Base-by-base conservation (phyloP, 2,797 vertebrate genomes). In the Diplodus puntazzo region DNA sequence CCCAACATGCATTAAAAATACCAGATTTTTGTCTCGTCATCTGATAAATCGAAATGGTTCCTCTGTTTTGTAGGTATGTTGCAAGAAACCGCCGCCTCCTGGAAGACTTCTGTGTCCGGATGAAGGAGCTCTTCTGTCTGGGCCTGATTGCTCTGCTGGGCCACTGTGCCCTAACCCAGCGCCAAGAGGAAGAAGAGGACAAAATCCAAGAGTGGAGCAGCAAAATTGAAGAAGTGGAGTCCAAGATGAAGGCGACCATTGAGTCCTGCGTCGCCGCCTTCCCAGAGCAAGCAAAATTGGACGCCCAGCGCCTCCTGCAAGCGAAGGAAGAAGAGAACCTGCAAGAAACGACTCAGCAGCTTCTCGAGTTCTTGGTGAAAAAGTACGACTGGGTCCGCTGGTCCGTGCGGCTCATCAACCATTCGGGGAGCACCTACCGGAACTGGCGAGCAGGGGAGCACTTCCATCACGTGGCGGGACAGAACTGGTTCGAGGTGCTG, bases 351-450 rank as follows among this genome's bases (percentile, higher is more conserved):
- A 69, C 85, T 9, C 83, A 90, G 81, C 86, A 88, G 64, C 80
- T 96, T 17, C 90, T 92, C 0, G 89, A 92, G 11, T 93, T 95
- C 68, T 59, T 96, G 80, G 79, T 82, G 48, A 94, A 89, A 27
- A 96, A 96, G 84, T 96, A 93, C 1, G 92, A 96, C 14, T 96
- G 96, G 96, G 91, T 96, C 6, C 89, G 81, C 76, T 96, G 95
- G 95, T 96, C 96, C 0, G 93, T 96, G 70, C 89, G 96, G n/a
- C 84, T 95, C 1, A 88, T 96, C 72, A 94, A 93, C 72, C 92
- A 94, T 5, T 92, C 94, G 0, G 80, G 92, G 27, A 94, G 92
- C 89, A 88, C 86, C 53, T 95, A 92, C 78, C 82, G 86, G 2
- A 96, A 94, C 88, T 94, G 91, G 90, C 75, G 95, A 34, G 95